These are phyloP conservation scores for Gisinianus flammeolus DNA, from an alignment of 2,888 invertebrate species.

Conservation along the genomic window DNA sequence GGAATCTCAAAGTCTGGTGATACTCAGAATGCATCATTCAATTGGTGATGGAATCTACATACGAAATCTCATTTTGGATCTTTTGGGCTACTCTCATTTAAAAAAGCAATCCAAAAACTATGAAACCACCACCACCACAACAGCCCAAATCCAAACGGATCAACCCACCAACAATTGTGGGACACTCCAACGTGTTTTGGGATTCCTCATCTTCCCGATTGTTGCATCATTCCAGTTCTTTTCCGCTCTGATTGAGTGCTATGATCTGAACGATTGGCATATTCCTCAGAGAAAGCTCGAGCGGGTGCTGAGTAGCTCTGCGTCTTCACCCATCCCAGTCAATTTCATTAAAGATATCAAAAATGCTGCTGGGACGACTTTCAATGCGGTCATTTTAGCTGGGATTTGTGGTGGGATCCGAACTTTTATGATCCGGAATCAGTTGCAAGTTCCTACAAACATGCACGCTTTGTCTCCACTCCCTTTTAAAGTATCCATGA, in stretches of 20 bases:
- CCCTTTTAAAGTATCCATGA: too few species aligned
- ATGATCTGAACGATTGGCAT: constrained; percentile 54
- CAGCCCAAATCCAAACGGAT: not conserved
- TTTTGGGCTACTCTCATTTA: not conserved
- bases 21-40: constrained; percentile 53
- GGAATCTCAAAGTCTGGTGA: constrained; percentile 31
- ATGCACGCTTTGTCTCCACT: not conserved
- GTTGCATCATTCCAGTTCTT: too few species aligned
- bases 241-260: not conserved
- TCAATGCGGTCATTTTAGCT: constrained; percentile 46
- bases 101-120: too few species aligned
- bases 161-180: constrained; percentile 20
- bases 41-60: constrained; percentile 43
- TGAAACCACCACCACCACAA: not conserved
- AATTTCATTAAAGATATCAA: constrained; percentile 45
- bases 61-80: constrained; percentile 6
- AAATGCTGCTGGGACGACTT: constrained; percentile 33
- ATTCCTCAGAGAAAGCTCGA: constrained; percentile 40
- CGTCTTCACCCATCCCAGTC: constrained; percentile 45
- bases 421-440: constrained; percentile 45
- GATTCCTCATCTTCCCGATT: too few species aligned
- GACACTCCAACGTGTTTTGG: not conserved
- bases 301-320: constrained; percentile 37
- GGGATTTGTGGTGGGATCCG: constrained; percentile 51
- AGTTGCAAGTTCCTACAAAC: constrained; percentile 31